phyloP scores from a whole-genome alignment of 2,888 invertebrate species.

The Lutraria lutraria region DNA sequence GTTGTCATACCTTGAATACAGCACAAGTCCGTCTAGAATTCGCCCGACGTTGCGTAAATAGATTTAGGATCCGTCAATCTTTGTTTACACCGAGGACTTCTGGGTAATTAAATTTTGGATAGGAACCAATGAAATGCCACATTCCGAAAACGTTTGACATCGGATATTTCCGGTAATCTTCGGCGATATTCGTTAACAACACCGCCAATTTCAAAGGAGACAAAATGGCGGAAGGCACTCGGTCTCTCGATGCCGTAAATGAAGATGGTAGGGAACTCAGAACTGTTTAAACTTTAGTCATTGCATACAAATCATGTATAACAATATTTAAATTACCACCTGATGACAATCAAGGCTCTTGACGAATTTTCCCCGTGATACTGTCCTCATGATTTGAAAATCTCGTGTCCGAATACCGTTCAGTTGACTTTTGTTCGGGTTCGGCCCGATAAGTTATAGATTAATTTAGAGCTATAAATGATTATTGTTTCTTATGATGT shows the following conservation, averaged over 20 bases:
- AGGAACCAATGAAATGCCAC: neutral
- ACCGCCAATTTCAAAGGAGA: conserved; percentile 81
- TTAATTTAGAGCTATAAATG: neutral
- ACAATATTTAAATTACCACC: neutral
- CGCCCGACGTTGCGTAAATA: neutral
- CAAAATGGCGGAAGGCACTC: conserved; percentile 76
- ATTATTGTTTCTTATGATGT: too few relatives aligned
- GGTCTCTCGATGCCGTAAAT: conserved; percentile 69
- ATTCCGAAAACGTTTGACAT: neutral
- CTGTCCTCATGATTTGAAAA: neutral
- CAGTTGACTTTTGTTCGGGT: neutral
- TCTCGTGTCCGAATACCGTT: conserved; percentile 15
- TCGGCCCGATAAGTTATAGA: neutral
- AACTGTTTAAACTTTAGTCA: neutral
- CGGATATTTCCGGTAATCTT: conserved; percentile 2
- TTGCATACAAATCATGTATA: neutral
- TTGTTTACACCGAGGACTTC: conserved; percentile 45
- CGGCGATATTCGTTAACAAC: conserved; percentile 64
- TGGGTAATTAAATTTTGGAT: conserved; percentile 25
- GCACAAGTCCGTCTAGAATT: neutral
- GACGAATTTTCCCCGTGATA: neutral
- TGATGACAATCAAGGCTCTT: neutral
- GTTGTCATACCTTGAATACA: conserved; percentile 18
- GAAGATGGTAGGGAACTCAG: conserved; percentile 70
- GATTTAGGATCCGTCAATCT: conserved; percentile 20